A percentile compares a stretch with the other conserved stretches of the same genome.
phyloP scores from a whole-genome alignment of 2,797 vertebrate genomes.

The Melanotaenia pygmaea region DNA sequence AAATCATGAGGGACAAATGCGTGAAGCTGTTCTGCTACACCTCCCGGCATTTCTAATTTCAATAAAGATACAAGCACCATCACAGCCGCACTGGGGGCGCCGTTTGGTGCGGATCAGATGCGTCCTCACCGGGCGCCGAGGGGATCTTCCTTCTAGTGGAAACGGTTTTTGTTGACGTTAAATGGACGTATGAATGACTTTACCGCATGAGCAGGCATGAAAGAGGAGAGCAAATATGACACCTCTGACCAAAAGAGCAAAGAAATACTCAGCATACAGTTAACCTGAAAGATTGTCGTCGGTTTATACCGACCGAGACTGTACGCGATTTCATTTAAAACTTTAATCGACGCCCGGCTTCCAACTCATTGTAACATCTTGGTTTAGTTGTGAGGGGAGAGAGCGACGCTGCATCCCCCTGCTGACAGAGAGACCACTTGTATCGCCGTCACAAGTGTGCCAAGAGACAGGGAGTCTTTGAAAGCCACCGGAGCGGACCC shows the following conservation, averaged over 20 bases:
- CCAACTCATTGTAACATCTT: slow-evolving; percentile 46
- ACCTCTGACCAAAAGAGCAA: slow-evolving; percentile 17
- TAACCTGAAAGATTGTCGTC: slow-evolving; percentile 16
- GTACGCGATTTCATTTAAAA: slow-evolving; percentile 39
- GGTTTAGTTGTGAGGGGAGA: slow-evolving; percentile 42
- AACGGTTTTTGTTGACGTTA: slow-evolving; percentile 64
- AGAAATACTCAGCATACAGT: slow-evolving; percentile 22
- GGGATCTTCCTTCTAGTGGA: slow-evolving; percentile 4
- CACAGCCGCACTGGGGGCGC: slow-evolving; percentile 43
- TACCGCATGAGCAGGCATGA: slow-evolving; percentile 43
- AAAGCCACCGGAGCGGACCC: slow-evolving; percentile 78
- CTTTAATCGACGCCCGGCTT: slow-evolving; percentile 48
- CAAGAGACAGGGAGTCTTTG: slow-evolving; percentile 84
- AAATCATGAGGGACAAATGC: slow-evolving; percentile 32
- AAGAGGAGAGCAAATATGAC: slow-evolving; percentile 24
- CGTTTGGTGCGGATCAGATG: slow-evolving; percentile 8
- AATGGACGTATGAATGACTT: slow-evolving; percentile 62
- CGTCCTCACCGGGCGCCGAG: slow-evolving; percentile 22
- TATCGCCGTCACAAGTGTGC: slow-evolving; percentile 76
- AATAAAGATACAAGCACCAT: slow-evolving; percentile 45
- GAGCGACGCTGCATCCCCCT: slow-evolving; percentile 52
- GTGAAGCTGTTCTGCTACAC: slow-evolving; percentile 24
- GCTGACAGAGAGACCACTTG: slow-evolving; percentile 79
- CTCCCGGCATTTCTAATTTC: slow-evolving; percentile 49
- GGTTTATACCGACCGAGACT: slow-evolving; percentile 12